phyloP scores from a whole-genome alignment of 2,888 invertebrate species.

The Amphimallon solstitiale region DNA sequence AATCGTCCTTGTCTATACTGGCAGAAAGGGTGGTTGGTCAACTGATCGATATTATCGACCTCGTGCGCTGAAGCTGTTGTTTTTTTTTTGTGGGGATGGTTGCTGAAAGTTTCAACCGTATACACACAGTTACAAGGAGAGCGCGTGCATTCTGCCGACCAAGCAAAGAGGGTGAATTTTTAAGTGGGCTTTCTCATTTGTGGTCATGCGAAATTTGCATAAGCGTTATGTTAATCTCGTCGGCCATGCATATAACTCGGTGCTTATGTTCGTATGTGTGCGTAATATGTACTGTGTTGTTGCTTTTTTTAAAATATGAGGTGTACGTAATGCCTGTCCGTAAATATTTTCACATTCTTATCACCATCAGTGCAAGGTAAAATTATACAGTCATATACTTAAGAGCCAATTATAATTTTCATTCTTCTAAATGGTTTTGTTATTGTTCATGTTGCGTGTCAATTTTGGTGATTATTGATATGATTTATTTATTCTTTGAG shows the following conservation, averaged over 20 bases:
- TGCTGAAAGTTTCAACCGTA: constrained; percentile 47
- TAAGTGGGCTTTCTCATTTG: constrained; percentile 49
- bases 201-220: constrained; percentile 53
- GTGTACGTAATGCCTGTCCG: no score
- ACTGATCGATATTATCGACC: constrained; percentile 46
- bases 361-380: no score
- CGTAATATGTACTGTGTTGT: constrained; percentile 56
- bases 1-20: neutral
- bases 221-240: constrained; percentile 52
- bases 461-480: no score
- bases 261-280: constrained; percentile 55
- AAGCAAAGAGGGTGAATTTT: constrained; percentile 54
- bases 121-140: no score
- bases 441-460: no score
- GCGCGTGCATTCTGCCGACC: no score
- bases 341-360: no score
- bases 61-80: constrained; percentile 37
- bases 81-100: constrained; percentile 4
- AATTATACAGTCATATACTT: no score
- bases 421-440: no score
- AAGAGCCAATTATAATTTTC: no score
- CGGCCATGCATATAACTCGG: constrained; percentile 41
- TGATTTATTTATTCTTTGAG: no score
- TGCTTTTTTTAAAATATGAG: no score
- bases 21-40: neutral